phyloP scores from a whole-genome alignment of 2,113 vertebrate genomes.

The Sinosuthora webbiana region DNA sequence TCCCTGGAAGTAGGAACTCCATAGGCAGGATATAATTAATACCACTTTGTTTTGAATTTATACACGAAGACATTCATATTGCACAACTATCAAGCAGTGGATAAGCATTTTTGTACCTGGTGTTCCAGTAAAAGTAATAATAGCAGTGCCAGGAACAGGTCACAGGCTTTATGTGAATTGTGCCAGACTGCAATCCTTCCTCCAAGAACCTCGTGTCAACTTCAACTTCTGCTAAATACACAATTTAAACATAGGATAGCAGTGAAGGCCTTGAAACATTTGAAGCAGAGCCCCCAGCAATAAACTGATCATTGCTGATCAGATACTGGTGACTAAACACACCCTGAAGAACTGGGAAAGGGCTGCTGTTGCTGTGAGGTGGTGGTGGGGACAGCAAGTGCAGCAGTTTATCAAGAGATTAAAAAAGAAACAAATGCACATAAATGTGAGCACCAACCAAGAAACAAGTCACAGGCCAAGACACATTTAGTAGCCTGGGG shows the following conservation, averaged over 20 bases:
- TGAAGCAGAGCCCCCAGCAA: background rate
- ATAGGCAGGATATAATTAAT: background rate
- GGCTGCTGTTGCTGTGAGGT: background rate
- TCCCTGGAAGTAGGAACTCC: background rate
- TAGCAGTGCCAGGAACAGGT: too few relatives aligned
- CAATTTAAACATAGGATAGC: background rate
- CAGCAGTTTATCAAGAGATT: background rate
- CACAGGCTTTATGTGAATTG: background rate
- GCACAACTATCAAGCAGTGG: background rate
- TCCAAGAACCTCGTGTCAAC: background rate
- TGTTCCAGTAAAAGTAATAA: background rate
- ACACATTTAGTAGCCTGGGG: background rate
- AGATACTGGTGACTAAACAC: background rate
- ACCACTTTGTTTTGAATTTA: background rate
- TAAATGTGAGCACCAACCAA: background rate
- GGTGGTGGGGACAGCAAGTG: background rate
- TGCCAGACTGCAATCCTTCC: background rate
- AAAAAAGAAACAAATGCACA: background rate
- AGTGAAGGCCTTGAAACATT: background rate
- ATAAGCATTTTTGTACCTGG: background rate
- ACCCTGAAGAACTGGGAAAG: background rate
- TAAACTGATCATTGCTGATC: background rate
- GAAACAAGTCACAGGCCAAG: background rate
- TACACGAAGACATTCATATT: background rate
- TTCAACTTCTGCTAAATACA: background rate